Evolutionary conservation across 2,797 vertebrate genomes (phyloP).

Genomic region (Galago senegalensis): DNA sequence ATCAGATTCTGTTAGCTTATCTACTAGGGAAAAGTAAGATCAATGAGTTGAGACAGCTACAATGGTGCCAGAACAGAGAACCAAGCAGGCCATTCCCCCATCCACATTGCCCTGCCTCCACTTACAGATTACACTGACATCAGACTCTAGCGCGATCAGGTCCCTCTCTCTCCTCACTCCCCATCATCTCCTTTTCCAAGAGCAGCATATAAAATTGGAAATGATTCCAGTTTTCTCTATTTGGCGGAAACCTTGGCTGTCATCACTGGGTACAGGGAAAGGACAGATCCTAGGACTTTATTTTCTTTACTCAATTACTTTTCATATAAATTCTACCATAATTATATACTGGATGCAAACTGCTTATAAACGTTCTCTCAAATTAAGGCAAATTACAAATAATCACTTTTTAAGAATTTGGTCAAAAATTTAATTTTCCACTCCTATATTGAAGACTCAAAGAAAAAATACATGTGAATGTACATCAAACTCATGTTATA

Average conservation of each 20-base stretch:
- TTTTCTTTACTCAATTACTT: background rate
- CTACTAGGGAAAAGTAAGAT: background rate
- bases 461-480: background rate
- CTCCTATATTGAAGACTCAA: background rate
- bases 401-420: background rate
- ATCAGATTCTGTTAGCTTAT: slow-evolving; percentile 35
- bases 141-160: background rate
- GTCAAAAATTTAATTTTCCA: background rate
- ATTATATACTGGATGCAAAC: background rate
- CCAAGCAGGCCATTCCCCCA: background rate
- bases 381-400: background rate
- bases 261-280: background rate
- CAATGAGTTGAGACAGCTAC: slow-evolving; percentile 20
- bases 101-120: background rate
- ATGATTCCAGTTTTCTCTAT: background rate
- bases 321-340: background rate
- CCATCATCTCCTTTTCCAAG: slow-evolving; percentile 17
- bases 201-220: background rate
- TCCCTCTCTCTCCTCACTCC: background rate
- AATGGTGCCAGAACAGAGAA: slow-evolving; percentile 21
- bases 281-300: background rate
- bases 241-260: background rate
- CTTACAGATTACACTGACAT: slow-evolving; percentile 6
- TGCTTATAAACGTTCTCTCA: background rate
- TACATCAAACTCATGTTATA: background rate